Conservation (phyloP, 2,888 invertebrate genomes). For the Lagria hirta region DNA sequence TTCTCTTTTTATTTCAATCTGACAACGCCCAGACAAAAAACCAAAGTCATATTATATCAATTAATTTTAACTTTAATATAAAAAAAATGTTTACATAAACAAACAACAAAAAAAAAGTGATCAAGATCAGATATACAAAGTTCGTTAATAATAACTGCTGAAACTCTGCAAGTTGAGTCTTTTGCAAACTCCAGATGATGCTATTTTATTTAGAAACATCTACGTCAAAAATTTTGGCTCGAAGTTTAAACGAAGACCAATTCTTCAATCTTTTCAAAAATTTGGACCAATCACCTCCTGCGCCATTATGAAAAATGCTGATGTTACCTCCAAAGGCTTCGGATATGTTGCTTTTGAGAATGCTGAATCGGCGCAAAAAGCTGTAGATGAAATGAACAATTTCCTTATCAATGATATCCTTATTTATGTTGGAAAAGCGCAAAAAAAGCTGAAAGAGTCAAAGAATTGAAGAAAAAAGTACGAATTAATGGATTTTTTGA, state of each 20-base stretch:
- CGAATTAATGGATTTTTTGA: too few relatives aligned
- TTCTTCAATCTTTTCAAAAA: conserved; percentile 86
- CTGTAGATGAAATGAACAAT: conserved; percentile 87
- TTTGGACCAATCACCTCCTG: conserved; percentile 91
- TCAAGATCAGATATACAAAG: too few relatives aligned
- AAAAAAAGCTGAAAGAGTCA: conserved; percentile 97
- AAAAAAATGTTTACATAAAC: too few relatives aligned
- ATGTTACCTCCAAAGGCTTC: conserved; percentile 96
- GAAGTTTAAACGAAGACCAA: conserved; percentile 83
- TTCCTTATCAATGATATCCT: conserved; percentile 74
- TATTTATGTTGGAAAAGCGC: conserved; percentile 95
- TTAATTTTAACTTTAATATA: too few relatives aligned
- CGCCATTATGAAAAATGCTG: conserved; percentile 88
- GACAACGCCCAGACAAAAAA: too few relatives aligned
- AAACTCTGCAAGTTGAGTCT: too few relatives aligned
- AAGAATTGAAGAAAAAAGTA: conserved; percentile 94
- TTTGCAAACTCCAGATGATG: too few relatives aligned
- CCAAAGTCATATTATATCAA: too few relatives aligned
- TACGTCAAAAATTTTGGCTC: conserved; percentile 98
- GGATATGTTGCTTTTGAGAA: conserved; percentile 98
- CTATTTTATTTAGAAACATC: too few relatives aligned
- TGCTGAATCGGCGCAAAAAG: conserved; percentile 89
- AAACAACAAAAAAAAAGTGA: too few relatives aligned
- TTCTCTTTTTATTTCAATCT: too few relatives aligned
- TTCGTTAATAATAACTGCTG: too few relatives aligned